Base-by-base conservation (phyloP, 92 coral and sea anemone genomes). In the Parazoanthus swiftii region DNA sequence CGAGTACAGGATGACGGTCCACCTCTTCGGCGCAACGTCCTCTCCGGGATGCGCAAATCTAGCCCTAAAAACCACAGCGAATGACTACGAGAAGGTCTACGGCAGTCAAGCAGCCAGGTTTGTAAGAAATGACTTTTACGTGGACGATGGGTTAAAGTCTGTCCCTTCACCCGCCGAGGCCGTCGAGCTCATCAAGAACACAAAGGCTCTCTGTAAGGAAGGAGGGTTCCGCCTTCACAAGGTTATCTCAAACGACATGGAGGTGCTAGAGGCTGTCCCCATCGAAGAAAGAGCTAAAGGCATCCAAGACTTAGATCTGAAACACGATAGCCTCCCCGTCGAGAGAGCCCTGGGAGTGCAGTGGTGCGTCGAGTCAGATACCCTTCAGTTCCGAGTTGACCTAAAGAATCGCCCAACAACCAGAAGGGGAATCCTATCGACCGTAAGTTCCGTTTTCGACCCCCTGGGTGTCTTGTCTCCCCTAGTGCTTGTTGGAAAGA, bases 291-390 rank as follows among this genome's bases (percentile, higher is more conserved):
- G 91, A 9, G 85, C 91, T 21, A 77, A 83, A 46, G 91, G 81
- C 80, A 44, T 89, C 39, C 74, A 76, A 67, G n/a, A 77, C 46
- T 44, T 89, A 39, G 91, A 84, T 77, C 77, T 89, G 48, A 11
- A 76, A 44, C 85, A 67, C 18, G 85, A 89, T 50, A 35, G 29
- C 26, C 72, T 89, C 8, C 85, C 91, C 46, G 76, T 89, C 6
- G 79, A 89, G 86, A 59, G 91, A 46, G 85, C 91, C 23, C 79
- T 89, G 73, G 91, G 91, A 3, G 88, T 83, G 10, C 84, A 56
- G 74, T 89, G 88, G 91, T 89, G 91, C 59, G 83, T 83, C 3
- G 91, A 89, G 71, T 82, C 82, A 36, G 87, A 88, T 54, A 71
- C 85, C 38, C 80, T 89, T 67, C 71, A 89, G 26, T 89, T 89